Conservation (phyloP, 2,113 vertebrate genomes). For the Suncus etruscus region DNA sequence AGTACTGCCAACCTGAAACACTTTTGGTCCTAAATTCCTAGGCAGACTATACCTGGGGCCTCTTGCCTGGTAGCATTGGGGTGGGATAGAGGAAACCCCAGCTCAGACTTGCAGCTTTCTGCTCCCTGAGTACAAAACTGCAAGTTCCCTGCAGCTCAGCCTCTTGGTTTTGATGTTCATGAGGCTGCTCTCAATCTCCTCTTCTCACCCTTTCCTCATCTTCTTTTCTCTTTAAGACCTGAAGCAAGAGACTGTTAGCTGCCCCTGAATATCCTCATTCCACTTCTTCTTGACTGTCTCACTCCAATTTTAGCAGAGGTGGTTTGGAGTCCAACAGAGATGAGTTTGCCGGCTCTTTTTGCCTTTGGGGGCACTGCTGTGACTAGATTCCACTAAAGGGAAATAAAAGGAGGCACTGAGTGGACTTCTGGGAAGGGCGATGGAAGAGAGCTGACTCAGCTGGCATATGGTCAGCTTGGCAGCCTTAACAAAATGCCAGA, state of each 20-base stretch:
- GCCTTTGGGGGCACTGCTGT: neutral
- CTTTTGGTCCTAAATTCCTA: neutral
- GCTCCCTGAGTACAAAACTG: neutral
- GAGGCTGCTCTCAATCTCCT: neutral
- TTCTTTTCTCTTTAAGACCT: neutral
- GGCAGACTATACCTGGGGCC: neutral
- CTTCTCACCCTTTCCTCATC: too few relatives aligned
- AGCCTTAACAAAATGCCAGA: neutral
- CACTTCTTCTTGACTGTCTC: neutral
- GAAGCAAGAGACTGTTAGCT: neutral
- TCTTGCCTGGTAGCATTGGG: neutral
- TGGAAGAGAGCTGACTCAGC: neutral
- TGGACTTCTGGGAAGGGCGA: slow-evolving; percentile 11
- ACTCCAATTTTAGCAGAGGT: neutral
- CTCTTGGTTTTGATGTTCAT: neutral
- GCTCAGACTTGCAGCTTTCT: neutral
- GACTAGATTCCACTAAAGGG: neutral
- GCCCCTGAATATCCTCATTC: neutral
- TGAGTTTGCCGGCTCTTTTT: neutral
- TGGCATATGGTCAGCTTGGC: neutral
- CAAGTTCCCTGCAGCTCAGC: neutral
- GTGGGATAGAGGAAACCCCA: fast-evolving
- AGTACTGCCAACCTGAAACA: neutral
- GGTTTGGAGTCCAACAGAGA: neutral
- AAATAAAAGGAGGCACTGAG: neutral